Conservation (phyloP, 2,888 invertebrate genomes). For the Hydraecia micacea region DNA sequence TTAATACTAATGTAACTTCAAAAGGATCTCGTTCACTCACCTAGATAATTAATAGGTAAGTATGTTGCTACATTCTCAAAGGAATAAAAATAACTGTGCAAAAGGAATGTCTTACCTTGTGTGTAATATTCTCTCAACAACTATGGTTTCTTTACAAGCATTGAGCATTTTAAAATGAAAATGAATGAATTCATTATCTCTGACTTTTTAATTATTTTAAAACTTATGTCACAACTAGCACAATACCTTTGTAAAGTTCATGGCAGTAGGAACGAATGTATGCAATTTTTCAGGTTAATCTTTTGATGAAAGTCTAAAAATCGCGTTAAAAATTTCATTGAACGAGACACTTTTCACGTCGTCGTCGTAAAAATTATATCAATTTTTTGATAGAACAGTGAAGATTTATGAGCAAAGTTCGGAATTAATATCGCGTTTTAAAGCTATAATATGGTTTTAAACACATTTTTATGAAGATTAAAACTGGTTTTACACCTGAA, state of each 20-base stretch:
- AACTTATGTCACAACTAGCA: not conserved
- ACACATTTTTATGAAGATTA: conserved; percentile 64
- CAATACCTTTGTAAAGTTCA: not conserved
- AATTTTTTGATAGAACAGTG: conserved; percentile 60
- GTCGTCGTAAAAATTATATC: conserved; percentile 59
- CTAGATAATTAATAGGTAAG: conserved; percentile 8
- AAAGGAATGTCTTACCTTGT: conserved; percentile 7
- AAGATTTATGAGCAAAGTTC: conserved; percentile 57
- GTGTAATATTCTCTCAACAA: conserved; percentile 8
- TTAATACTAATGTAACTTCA: conserved; percentile 1
- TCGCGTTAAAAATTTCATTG: conserved; percentile 31
- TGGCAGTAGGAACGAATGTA: not conserved
- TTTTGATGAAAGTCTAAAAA: conserved; percentile 29
- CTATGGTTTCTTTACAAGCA: not conserved
- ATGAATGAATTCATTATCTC: not conserved
- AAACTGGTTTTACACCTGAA: conserved; percentile 61
- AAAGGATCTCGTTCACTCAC: conserved; percentile 3
- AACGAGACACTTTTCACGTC: conserved; percentile 44
- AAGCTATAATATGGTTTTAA: conserved; percentile 59
- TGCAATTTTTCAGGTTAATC: not conserved
- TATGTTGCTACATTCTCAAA: not conserved
- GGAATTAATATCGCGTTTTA: conserved; percentile 61
- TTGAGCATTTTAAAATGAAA: not conserved
- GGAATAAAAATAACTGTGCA: conserved; percentile 5
- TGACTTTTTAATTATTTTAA: not conserved